Evolutionary conservation across 2,113 vertebrate genomes (phyloP), one percentile per base, ranked within the genome.

Genomic region (Pipa parva): DNA sequence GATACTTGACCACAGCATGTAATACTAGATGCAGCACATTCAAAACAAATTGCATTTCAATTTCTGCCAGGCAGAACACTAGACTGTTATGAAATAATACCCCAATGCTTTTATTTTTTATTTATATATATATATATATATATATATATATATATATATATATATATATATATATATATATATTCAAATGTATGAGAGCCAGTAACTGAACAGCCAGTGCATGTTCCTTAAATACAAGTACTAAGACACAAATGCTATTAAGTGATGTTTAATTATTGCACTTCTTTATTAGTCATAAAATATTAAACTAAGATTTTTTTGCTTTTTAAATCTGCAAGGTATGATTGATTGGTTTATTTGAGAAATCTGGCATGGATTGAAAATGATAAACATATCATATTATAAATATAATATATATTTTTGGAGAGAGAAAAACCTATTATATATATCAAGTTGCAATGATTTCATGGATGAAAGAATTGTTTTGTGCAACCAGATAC

Each of bases 211-310:
- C 78, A 76, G 62, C 76, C 77, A 88, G 73, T 56, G 74, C 76
- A 61, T 73, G 63, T 62, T 72, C 59, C 63, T 79, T 74, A 46
- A 73, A 75, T 49, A 56, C 22, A 49, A 6, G 22, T 15, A 64
- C 75, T 68, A 81, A 78, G 84, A 66, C 73, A 63, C 71, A 83
- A 81, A 71, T 59, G 71, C 73, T 76, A 81, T 78, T 83, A 86
- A 78, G 81, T 79, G 69, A 73, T 74, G 71, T 83, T 86, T 83
- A 86, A 80, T 79, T 80, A 79, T 79, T 74, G 78, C 77, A n/a
- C 85, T 79, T 72, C 72, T 81, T 81, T 77, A 72, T 76, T 71
- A 57, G 26, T 77, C 80, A 89, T 92, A 63, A 89, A 92, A 91
- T 90, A 90, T 87, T 88, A 78, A 84, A 69, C 69, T 46, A 55